Evolutionary conservation across 2,888 invertebrate species (phyloP), one percentile per base, ranked within the genome.

Genomic region (Coelopa pilipes): DNA sequence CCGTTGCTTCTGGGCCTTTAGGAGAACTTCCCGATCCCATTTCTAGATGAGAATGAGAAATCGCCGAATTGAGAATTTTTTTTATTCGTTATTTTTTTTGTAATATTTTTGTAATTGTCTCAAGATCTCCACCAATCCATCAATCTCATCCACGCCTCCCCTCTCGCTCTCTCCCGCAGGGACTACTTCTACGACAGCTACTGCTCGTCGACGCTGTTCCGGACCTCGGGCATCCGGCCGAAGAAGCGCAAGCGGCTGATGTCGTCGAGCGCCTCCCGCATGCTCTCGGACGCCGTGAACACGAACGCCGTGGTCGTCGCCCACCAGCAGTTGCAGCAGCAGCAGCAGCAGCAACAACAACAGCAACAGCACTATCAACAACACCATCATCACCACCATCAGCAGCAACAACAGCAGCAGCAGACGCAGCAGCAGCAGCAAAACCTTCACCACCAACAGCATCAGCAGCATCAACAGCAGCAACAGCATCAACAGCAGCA

Each of bases 141-240:
- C 10, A 53, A 53, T 53, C n/a, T 53, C 13, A 15, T 4, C 13
- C 10, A 7, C n/a, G 3, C n/a, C n/a, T 50, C 7, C 12, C 24
- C 11, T 53, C 34, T 21, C 55, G 57, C 50, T 84, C 79, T 81
- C 77, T 79, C 79, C 88, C 87, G 71, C 88, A 90, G 90, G 90
- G 90, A 90, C 82, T 90, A 90, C 84, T 90, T 90, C 85, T 90
- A 90, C 81, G 90, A 90, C 85, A 90, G 88, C 80, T 88, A 88
- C 80, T 88, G 85, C 80, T 85, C 88, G 17, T 87, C 88, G 68
- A 82, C 88, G 24, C 75, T 88, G 70, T 83, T 87, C 74, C 86
- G 87, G 5, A 81, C 83, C 47, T 83, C 85, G 68, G 83, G 84
- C 2, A 82, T 87, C 59, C 85, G 88, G 2, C 84, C 88, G 70